Base-by-base conservation (phyloP, 2,888 invertebrate genomes). In the Cloeon dipterum region DNA sequence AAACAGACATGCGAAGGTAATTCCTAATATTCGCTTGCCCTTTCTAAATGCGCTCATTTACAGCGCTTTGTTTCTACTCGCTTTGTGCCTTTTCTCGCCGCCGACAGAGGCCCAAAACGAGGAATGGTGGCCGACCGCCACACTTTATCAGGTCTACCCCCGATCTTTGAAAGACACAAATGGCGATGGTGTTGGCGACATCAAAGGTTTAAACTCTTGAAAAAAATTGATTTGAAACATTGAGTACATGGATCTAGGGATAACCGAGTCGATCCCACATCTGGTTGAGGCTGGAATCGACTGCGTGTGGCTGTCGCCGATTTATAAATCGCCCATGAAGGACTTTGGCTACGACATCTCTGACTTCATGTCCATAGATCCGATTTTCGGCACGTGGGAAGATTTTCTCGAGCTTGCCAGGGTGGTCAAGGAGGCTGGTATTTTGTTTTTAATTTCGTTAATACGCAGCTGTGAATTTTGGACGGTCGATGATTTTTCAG, bases 331-430 rank as follows among this genome's bases (percentile, higher is more conserved):
- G 0, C 85, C 86, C 0, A 77, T 81, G 75, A 62, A 68, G 0
- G 88, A 89, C 56, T 77, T 77, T 51, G 88, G 88, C 0, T 88
- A 88, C 47, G 88, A 89, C 50, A 75, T 88, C 46, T 70, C 75
- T 19, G 66, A 86, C 56, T 85, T 75, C 53, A 68, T 58, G 37
- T 62, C 65, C 13, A 69, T 88, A 20, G 74, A 83, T 45, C 54
- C 69, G 0, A 63, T 67, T 36, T 86, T 74, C 50, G 86, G 88
- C 1, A 74, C 66, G 0, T 57, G 81, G 54, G 58, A 58, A 0
- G 81, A 85, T 52, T 77, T 88, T 36, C 59, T 65, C 2, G 52
- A 59, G 1, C 51, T 82, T 11, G 49, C 73, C 1, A 44, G 43
- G 1, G 59, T 54, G 42, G 69, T 75, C 0, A 68, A 72, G 36